Conservation (phyloP, 1,140 invertebrate species). For the Drosophila nebulosa region DNA sequence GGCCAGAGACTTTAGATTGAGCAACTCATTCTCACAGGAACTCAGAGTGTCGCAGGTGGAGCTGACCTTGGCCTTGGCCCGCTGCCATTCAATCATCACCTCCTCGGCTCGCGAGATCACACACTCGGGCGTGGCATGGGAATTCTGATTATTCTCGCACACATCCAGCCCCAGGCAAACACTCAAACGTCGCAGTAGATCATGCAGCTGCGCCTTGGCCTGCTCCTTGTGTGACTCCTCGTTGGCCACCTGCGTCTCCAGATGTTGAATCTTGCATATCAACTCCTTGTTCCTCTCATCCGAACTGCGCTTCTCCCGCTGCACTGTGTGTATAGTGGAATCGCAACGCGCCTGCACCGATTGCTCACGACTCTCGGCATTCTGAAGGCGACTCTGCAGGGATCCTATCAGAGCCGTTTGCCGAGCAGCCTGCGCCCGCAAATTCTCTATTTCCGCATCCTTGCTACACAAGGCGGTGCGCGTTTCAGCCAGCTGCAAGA, state of each 20-base stretch:
- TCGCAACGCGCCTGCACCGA: slow-evolving; percentile 86
- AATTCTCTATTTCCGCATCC: slow-evolving; percentile 73
- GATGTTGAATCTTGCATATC: slow-evolving; percentile 86
- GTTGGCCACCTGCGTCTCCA: slow-evolving; percentile 86
- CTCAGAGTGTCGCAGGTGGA: slow-evolving; percentile 77
- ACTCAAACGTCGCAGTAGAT: slow-evolving; percentile 86
- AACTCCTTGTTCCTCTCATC: slow-evolving; percentile 89
- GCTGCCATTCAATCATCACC: slow-evolving; percentile 85
- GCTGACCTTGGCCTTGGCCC: slow-evolving; percentile 82
- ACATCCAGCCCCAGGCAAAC: slow-evolving; percentile 86
- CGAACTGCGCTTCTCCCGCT: slow-evolving; percentile 87
- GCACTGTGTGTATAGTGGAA: slow-evolving; percentile 86
- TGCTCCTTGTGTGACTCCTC: slow-evolving; percentile 87
- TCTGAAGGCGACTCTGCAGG: slow-evolving; percentile 89
- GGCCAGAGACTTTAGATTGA: slow-evolving; percentile 69
- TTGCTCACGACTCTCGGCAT: slow-evolving; percentile 88
- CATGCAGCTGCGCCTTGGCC: slow-evolving; percentile 85
- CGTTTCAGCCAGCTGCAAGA: slow-evolving; percentile 53
- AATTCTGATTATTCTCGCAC: slow-evolving; percentile 82
- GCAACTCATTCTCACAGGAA: slow-evolving; percentile 72
- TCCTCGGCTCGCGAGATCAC: slow-evolving; percentile 87
- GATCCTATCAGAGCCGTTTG: slow-evolving; percentile 90
- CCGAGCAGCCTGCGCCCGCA: slow-evolving; percentile 89
- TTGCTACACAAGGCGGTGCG: slow-evolving; percentile 56
- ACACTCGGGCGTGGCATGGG: slow-evolving; percentile 84